Evolutionary conservation across 2,797 vertebrate genomes (phyloP), one percentile per base, ranked within the genome.

Genomic region (Chrosomus eos): DNA sequence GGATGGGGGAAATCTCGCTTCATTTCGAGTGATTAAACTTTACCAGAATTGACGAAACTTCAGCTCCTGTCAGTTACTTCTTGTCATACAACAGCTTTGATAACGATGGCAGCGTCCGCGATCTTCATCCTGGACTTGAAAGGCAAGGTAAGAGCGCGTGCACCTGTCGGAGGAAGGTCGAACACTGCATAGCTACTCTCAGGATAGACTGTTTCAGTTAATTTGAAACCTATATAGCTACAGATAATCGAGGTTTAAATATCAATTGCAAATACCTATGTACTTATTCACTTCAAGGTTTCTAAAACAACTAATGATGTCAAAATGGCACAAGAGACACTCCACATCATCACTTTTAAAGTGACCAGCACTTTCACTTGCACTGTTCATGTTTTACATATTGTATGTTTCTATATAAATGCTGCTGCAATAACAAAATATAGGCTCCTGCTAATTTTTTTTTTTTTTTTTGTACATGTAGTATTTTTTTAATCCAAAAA

Each of bases 61-160:
- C 23, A 36, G 21, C 26, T n/a, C 48, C 33, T 66, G 33, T n/a
- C 16, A 4, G 23, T 45, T 43, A 11, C 26, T 76, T 55, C 8
- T 19, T 26, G 26, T 40, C 26, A 43, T 19, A 71, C 11, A 6
- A 23, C 62, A 70, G 5, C 28, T 40, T 72, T 51, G 78, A 55
- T 16, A 86, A 91, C 85, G 18, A 96, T 96, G 95, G 95, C 95
- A 33, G 95, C 95, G 77, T 96, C 96, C 33, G 96, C 96, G 68
- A 92, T 96, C 75, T 96, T 96, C 84, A 94, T 96, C 85, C 92
- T 96, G 31, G 96, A 96, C 91, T 88, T 96, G 85, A 96, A 96
- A 87, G 96, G 96, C 43, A 96, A 96, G 96, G 96, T 96, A 92
- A 96, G 94, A 72, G 62, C 79, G 40, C 28, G 53, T 80, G 76